Evolutionary conservation across 2,888 invertebrate species (phyloP), one percentile per base, ranked within the genome.

Genomic region (Polia nebulosa): DNA sequence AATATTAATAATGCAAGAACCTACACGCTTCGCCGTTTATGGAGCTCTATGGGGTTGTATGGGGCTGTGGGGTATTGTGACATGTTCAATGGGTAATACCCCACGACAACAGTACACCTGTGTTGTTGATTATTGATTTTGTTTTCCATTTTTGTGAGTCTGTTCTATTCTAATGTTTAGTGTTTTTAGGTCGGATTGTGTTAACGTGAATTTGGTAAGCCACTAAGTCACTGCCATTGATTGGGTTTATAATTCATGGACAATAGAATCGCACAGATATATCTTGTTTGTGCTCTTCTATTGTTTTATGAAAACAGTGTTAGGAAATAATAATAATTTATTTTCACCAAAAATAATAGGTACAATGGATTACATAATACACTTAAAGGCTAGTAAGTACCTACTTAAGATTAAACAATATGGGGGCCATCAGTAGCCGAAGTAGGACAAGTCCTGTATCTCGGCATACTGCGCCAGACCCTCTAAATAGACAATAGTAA

Each of bases 21-120:
- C 34, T 57, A 61, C 82, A 82, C 76, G 78, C 82, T 68, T 53
- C 80, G 44, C 57, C 80, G 65, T 80, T 80, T 82, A 74, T 82
- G 68, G 78, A 57, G 68, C 47, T 69, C 2, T 81, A 57, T 62
- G 27, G 62, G 76, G 72, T 49, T 69, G 45, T 62, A 62, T 75
- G 41, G 78, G 57, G 51, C 44, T 72, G 73, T 70, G 79, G 80
- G 66, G 80, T 63, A 83, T 85, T 84, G 81, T 84, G 72, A 73
- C 71, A 62, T 65, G 64, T 53, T 81, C 76, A 83, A 84, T 83
- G 76, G 85, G 78, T 75, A 81, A 74, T 84, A 75, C 85, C 75
- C 78, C 67, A 72, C 71, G 76, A 79, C 80, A 82, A 72, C 71
- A 83, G 60, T 76, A 77, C 81, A 85, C 83, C 85, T 84, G 83